Evolutionary conservation across 2,113 vertebrate species (phyloP).

Genomic region (Colossoma macropomum): DNA sequence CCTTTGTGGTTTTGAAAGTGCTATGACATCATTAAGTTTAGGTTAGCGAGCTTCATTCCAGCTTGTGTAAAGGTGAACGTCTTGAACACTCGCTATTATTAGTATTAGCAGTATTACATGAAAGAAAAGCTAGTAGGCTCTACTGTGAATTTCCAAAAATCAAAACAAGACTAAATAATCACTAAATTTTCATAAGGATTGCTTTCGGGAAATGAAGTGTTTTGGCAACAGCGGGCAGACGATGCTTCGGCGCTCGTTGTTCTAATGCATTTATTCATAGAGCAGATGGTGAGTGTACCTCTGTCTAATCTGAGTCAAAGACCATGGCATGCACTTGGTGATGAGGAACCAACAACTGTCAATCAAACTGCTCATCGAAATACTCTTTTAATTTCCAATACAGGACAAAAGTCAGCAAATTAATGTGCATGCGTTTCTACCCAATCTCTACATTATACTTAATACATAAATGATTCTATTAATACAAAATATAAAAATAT

Average conservation of each 20-base stretch:
- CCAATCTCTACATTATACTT: slow-evolving; percentile 76
- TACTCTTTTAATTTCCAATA: slow-evolving; percentile 81
- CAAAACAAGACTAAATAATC: background rate
- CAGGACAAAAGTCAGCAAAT: slow-evolving; percentile 77
- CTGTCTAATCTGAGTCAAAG: slow-evolving; percentile 23
- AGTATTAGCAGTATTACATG: background rate
- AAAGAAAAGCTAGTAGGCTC: too few relatives aligned
- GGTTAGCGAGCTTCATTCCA: background rate
- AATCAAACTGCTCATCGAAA: slow-evolving; percentile 70
- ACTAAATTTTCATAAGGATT: background rate
- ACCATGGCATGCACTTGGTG: slow-evolving; percentile 33
- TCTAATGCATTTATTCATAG: slow-evolving; percentile 65
- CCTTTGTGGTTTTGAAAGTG: background rate
- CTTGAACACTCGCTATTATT: background rate
- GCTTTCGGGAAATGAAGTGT: slow-evolving; percentile 37
- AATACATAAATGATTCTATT: slow-evolving; percentile 85
- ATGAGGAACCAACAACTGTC: slow-evolving; percentile 56
- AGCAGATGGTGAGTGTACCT: slow-evolving; percentile 63
- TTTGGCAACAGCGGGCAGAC: slow-evolving; percentile 47
- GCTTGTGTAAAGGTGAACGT: background rate
- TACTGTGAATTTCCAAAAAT: background rate
- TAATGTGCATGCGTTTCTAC: slow-evolving; percentile 84
- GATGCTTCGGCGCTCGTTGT: slow-evolving; percentile 46
- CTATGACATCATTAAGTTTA: background rate
- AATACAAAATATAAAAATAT: slow-evolving; percentile 97